These are phyloP conservation scores for Drosophila paulistorum DNA, from an alignment of 1,140 invertebrate species.

Conservation along the genomic window DNA sequence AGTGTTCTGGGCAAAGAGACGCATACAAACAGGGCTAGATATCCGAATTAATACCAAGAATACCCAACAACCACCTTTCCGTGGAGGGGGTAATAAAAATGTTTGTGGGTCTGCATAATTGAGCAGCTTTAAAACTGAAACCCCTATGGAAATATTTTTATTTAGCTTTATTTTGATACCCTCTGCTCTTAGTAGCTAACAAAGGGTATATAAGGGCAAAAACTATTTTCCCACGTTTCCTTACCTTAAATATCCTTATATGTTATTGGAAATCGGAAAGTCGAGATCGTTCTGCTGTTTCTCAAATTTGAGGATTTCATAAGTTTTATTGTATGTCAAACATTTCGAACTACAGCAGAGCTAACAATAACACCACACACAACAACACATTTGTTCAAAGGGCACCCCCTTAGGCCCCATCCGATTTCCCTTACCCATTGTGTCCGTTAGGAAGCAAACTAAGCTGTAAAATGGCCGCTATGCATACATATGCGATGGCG, in stretches of 20 bases:
- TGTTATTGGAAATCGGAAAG: background rate
- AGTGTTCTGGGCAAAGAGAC: no score
- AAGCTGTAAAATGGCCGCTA: conserved; percentile 44
- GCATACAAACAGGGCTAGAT: no score
- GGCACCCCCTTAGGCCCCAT: background rate
- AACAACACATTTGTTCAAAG: conserved; percentile 2
- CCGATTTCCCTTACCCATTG: background rate
- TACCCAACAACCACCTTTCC: background rate
- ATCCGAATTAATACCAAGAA: background rate
- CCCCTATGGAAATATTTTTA: background rate
- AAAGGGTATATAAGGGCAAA: background rate
- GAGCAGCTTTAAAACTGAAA: background rate
- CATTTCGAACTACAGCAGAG: conserved; percentile 1
- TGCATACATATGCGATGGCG: conserved; percentile 56
- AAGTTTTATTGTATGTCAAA: conserved; percentile 11
- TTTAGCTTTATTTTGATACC: conserved; percentile 1
- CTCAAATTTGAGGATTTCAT: background rate
- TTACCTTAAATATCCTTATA: no score
- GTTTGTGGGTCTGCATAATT: conserved; percentile 1
- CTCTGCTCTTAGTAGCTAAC: background rate
- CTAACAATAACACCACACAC: background rate
- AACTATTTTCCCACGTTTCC: background rate
- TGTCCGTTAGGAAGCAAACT: conserved; percentile 19
- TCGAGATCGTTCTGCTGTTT: background rate
- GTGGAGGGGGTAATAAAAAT: background rate